Percentiles rank a stretch among this genome's conserved stretches.
Conservation (phyloP, 1,140 invertebrate species). For the Oscheius sp. region DNA sequence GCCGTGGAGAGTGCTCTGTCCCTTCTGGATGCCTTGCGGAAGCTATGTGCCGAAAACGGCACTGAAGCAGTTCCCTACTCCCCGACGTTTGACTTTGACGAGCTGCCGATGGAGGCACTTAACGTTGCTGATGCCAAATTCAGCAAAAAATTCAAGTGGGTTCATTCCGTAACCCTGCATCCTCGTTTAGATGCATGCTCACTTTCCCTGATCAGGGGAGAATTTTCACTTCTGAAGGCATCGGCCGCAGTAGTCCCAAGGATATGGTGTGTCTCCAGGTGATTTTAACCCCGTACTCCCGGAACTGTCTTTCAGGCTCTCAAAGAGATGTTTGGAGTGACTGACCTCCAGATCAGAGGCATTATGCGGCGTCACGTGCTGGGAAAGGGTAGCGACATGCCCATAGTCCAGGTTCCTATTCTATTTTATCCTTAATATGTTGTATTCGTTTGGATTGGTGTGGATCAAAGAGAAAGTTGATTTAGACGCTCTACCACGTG, state of each 20-base stretch:
- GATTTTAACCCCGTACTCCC: too few relatives aligned
- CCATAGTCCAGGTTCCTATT: conserved; percentile 5
- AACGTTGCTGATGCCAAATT: not conserved
- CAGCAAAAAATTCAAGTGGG: not conserved
- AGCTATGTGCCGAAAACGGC: not conserved
- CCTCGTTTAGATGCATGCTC: not conserved
- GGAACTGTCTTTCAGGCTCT: too few relatives aligned
- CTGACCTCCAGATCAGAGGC: not conserved
- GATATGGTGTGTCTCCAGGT: not conserved
- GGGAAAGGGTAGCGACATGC: not conserved
- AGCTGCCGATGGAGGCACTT: not conserved
- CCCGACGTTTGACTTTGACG: conserved; percentile 5
- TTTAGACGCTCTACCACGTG: not conserved
- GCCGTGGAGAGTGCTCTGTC: conserved; percentile 15
- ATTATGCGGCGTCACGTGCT: not conserved
- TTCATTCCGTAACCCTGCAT: too few relatives aligned
- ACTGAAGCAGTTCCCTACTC: not conserved
- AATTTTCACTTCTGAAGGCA: not conserved
- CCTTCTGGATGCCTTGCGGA: not conserved
- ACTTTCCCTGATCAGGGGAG: not conserved
- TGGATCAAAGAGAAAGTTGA: too few relatives aligned
- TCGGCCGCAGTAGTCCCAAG: not conserved
- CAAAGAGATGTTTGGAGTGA: not conserved
- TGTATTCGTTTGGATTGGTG: too few relatives aligned
- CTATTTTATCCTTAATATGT: too few relatives aligned